Evolutionary conservation across 2,113 vertebrate species (phyloP), one percentile per base, ranked within the genome.

Genomic region (Saccopteryx bilineata): DNA sequence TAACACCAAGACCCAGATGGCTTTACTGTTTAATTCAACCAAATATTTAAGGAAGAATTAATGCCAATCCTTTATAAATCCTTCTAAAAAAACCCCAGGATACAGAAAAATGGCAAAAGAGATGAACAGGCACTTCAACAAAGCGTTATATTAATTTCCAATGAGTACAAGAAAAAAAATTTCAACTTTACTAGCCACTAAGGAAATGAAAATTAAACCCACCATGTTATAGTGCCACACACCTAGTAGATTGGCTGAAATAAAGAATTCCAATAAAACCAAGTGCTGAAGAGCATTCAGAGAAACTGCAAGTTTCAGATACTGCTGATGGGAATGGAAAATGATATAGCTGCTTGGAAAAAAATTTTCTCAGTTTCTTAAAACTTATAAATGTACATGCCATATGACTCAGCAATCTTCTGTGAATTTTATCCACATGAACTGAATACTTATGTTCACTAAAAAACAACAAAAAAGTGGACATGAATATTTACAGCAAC

Each of bases 381-480:
- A 83, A 74, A 89, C 14, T 33, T 89, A 58, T 23, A 72, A 89
- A 75, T 83, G 66, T n/a, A 87, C 15, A 83, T 66, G 80, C n/a
- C 56, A 80, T 88, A 74, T 89, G 54, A 78, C 7, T 21, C 23
- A 88, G 84, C 66, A 72, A 85, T 63, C 63, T 74, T 79, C 63
- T 78, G 52, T 5, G 28, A 66, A 83, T 84, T 75, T 76, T 58
- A 56, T 75, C 61, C 93, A 84, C 68, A 33, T 84, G 23, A 84
- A 66, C 26, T 72, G 10, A 48, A 85, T 85, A 92, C 17, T 54
- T 92, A 48, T 23, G n/a, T 84, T 65, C 9, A 80, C 52, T 39
- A 39, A 39, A 39, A 39, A 39, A 39, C 39, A 39, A 39, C 33
- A 60, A 50, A 93, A 71, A 79, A 26, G 28, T 92, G 4, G 54